Base-by-base conservation (phyloP, 2,888 invertebrate species). In the Hartigia nigra region DNA sequence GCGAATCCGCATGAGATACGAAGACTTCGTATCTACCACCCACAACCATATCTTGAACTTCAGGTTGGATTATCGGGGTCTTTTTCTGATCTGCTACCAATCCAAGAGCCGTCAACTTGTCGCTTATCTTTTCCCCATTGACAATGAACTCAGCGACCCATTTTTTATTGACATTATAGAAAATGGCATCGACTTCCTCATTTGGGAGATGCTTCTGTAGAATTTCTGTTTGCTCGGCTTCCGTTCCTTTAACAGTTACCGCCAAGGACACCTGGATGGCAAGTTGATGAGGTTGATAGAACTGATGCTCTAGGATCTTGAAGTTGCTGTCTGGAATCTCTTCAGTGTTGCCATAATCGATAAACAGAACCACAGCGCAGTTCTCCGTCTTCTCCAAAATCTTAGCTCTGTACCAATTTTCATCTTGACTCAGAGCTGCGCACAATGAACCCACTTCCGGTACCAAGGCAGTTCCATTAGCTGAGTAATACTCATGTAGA, bases 341-440 rank as follows among this genome's bases (percentile, higher is more conserved):
- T 90, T 96, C 96, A 0, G 92, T 90, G 88, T 96, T 95, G 70
- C 96, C 96, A 82, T 96, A 96, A 89, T 96, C 96, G 0, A 95
- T 88, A 87, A 93, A 96, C 4, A 93, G 93, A 0, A 95, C 93
- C 35, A 90, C 92, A 32, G 92, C 93, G 31, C 91, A 92, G 31
- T 55, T 81, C 1, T 93, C 93, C 23, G 92, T 92, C 5, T 90
- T 86, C 75, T 90, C 91, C 14, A 92, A 69, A 32, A 96, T 93
- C 81, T 92, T 93, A 4, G 94, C 95, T 74, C 96, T 93, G 87
- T 96, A 96, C 96, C 96, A 96, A 88, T 95, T 95, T 3, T 93
- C 93, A 88, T 96, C 96, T 0, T 86, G 79, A 4, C 94, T 94
- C 76, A 93, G 93, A 0, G 94, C 95, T 0, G 94, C 96, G 87